These are phyloP conservation scores for Onthophagus sagittarius DNA, from an alignment of 2,888 invertebrate species.

Conservation along the genomic window DNA sequence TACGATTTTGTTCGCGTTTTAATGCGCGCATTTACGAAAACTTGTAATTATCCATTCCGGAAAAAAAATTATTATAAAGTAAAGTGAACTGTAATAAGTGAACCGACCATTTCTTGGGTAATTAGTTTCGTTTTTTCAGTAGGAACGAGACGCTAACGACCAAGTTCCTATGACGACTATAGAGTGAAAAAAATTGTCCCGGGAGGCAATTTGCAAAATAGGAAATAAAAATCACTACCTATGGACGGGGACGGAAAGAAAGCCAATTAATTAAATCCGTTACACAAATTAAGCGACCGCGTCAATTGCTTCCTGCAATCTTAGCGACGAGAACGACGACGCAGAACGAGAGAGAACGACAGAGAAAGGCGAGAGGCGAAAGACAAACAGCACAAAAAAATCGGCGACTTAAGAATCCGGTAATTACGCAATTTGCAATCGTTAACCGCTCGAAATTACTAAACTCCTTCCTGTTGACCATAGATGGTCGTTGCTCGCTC, in stretches of 20 bases:
- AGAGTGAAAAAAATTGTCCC: background rate
- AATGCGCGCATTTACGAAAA: background rate
- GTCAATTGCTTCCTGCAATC: conserved; percentile 8
- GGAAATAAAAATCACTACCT: background rate
- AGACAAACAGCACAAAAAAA: background rate
- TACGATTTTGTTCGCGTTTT: too few species aligned
- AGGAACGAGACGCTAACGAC: background rate
- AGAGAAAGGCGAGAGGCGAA: background rate
- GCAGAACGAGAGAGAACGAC: background rate
- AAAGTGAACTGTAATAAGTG: background rate
- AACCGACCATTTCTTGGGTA: background rate
- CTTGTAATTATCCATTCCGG: background rate
- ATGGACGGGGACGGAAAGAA: background rate
- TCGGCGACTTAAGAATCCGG: background rate
- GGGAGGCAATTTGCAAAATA: background rate
- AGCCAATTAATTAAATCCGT: conserved; percentile 11
- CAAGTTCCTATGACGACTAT: background rate
- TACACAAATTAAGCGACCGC: conserved; percentile 3
- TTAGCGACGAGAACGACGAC: background rate
- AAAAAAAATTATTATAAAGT: background rate
- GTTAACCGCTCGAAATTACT: conserved; percentile 5
- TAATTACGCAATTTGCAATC: conserved; percentile 9
- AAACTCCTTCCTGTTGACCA: conserved; percentile 9
- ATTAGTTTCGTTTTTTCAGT: background rate
- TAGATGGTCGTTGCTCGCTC: conserved; percentile 3